phyloP scores from a whole-genome alignment of 2,113 vertebrate species.

The Tupaia tana region DNA sequence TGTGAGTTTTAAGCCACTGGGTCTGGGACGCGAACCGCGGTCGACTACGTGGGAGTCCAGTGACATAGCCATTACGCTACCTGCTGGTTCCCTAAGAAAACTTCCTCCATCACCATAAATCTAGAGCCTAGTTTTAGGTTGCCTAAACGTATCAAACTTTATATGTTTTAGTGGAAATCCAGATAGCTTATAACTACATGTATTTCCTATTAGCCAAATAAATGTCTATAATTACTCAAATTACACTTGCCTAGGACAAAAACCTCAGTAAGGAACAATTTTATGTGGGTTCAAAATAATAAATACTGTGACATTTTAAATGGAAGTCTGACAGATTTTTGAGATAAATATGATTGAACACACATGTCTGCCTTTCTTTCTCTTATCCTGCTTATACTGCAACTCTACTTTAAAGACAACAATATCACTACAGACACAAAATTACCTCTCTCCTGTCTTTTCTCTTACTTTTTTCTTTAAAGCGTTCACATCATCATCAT shows the following conservation, averaged over 20 bases:
- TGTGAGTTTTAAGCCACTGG: too few species aligned
- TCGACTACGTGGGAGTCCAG: too few species aligned
- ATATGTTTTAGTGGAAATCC: conserved; percentile 20
- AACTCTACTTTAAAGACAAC: conserved; percentile 16
- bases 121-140: neutral
- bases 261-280: conserved; percentile 14
- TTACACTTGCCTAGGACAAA: neutral
- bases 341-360: conserved; percentile 26
- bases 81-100: too few species aligned
- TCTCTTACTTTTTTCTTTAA: conserved; percentile 27
- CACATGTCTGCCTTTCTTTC: neutral
- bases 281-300: conserved; percentile 43
- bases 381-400: neutral
- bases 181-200: neutral
- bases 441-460: conserved; percentile 41
- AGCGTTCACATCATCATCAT: neutral
- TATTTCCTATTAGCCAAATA: conserved; percentile 45
- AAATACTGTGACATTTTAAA: conserved; percentile 35
- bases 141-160: conserved; percentile 16
- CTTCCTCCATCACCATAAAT: neutral
- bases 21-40: too few species aligned
- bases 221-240: neutral
- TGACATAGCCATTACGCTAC: too few species aligned
- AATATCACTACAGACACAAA: neutral
- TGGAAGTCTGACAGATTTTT: conserved; percentile 45